phyloP scores from a whole-genome alignment of 2,888 invertebrate species.

The Cerceris ruficornis region DNA sequence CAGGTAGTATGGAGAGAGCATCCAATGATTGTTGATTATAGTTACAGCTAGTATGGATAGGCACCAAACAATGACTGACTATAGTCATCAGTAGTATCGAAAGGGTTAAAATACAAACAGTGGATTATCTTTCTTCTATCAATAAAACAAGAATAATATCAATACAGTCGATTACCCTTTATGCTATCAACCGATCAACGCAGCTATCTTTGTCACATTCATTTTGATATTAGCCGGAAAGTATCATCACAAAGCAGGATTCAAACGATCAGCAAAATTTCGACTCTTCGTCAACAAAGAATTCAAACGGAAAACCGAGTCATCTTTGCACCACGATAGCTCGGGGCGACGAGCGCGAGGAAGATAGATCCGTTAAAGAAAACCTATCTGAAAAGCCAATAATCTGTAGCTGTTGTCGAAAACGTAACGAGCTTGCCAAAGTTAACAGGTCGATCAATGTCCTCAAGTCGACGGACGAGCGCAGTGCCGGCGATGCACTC shows the following conservation, averaged over 20 bases:
- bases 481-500: constrained; percentile 54
- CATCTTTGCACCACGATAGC: constrained; percentile 14
- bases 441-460: constrained; percentile 17
- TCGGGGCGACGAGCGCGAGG: constrained; percentile 42
- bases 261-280: constrained; percentile 37
- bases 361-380: constrained; percentile 34
- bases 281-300: constrained; percentile 27
- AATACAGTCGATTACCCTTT: background rate
- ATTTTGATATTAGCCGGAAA: constrained; percentile 36
- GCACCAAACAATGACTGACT: too few relatives aligned
- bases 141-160: too few relatives aligned
- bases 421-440: constrained; percentile 35
- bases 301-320: constrained; percentile 23
- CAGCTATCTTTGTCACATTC: background rate
- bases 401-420: constrained; percentile 56
- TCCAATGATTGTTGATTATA: too few relatives aligned
- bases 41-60: too few relatives aligned
- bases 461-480: constrained; percentile 35
- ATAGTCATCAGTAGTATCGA: too few relatives aligned
- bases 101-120: too few relatives aligned
- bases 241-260: constrained; percentile 31
- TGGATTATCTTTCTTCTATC: too few relatives aligned
- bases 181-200: background rate
- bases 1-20: too few relatives aligned
- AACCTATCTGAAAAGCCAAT: constrained; percentile 47